Evolutionary conservation across 2,797 vertebrate species (phyloP).

Genomic region (Pangasius larnaudii): DNA sequence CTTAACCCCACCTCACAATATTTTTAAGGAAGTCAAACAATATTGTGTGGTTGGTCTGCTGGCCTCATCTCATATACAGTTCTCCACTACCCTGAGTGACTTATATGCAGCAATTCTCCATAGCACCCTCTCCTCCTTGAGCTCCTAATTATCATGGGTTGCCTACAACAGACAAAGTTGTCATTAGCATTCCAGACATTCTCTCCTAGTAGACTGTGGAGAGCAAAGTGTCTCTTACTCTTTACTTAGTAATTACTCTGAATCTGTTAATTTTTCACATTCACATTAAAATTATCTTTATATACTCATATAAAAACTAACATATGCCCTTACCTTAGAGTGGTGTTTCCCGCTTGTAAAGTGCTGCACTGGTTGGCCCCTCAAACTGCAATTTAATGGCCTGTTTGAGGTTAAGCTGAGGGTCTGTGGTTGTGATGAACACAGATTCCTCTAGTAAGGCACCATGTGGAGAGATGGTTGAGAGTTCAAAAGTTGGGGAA

Average conservation of each 20-base stretch:
- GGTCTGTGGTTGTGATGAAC: conserved; percentile 76
- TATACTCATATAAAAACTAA: not conserved
- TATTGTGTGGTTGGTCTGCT: conserved; percentile 34
- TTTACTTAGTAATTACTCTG: not conserved
- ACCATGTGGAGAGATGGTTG: conserved; percentile 63
- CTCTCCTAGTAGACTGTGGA: conserved; percentile 36
- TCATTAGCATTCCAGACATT: conserved; percentile 59
- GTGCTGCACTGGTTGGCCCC: conserved; percentile 79
- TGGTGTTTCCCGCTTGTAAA: conserved; percentile 82
- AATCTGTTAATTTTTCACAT: not conserved
- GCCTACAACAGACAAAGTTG: conserved; percentile 55
- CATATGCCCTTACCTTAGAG: conserved; percentile 67
- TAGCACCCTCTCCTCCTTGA: conserved; percentile 44
- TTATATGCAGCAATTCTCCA: conserved; percentile 53
- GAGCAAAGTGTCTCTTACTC: not conserved
- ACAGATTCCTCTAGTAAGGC: conserved; percentile 72
- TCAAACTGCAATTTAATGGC: conserved; percentile 86
- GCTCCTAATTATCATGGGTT: conserved; percentile 52
- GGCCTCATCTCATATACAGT: conserved; percentile 52
- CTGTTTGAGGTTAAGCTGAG: conserved; percentile 82
- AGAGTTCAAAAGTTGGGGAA: conserved; percentile 65
- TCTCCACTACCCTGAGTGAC: conserved; percentile 42
- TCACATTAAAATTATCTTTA: not conserved
- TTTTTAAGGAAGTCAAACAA: conserved; percentile 53
- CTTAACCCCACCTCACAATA: conserved; percentile 30